phyloP scores from a whole-genome alignment of 2,797 vertebrate species.

The Gambelia wislizenii region DNA sequence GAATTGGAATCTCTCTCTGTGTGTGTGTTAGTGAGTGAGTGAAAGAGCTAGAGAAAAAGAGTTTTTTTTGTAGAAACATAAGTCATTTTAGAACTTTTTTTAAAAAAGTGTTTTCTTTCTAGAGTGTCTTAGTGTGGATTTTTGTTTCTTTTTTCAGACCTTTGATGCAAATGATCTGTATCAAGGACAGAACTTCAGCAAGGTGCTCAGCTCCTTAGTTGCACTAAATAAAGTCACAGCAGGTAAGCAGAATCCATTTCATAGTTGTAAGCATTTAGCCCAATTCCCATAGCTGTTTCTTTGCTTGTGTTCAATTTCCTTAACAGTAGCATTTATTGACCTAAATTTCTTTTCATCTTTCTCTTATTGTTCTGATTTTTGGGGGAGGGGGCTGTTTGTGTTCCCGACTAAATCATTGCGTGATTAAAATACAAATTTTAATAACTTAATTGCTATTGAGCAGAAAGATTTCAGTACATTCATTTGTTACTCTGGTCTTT shows the following conservation, averaged over 20 bases:
- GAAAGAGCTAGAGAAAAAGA: background rate
- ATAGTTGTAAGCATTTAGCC: background rate
- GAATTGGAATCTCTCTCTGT: background rate
- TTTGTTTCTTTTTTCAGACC: conserved; percentile 80
- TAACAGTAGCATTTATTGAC: background rate
- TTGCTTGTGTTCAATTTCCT: background rate
- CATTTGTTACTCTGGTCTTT: background rate
- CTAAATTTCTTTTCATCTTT: background rate
- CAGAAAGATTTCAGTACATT: background rate
- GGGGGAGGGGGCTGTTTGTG: too few relatives aligned
- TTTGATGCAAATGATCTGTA: conserved; percentile 98
- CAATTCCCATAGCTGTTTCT: background rate
- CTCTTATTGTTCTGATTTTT: background rate
- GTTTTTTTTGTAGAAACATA: background rate
- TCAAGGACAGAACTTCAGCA: conserved; percentile 95
- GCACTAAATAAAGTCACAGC: conserved; percentile 97
- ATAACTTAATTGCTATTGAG: background rate
- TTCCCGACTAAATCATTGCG: background rate
- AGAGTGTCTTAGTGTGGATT: conserved; percentile 6
- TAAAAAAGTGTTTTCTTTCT: background rate
- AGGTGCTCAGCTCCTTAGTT: conserved; percentile 95
- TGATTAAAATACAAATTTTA: background rate
- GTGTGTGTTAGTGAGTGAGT: background rate
- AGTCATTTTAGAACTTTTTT: background rate
- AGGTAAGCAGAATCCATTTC: conserved; percentile 82